A percentile compares a stretch with the other conserved stretches of the same genome.
These are phyloP conservation scores for Pachyrhynchus sulphureomaculatus DNA, from an alignment of 1,140 invertebrate species.

Conservation along the genomic window DNA sequence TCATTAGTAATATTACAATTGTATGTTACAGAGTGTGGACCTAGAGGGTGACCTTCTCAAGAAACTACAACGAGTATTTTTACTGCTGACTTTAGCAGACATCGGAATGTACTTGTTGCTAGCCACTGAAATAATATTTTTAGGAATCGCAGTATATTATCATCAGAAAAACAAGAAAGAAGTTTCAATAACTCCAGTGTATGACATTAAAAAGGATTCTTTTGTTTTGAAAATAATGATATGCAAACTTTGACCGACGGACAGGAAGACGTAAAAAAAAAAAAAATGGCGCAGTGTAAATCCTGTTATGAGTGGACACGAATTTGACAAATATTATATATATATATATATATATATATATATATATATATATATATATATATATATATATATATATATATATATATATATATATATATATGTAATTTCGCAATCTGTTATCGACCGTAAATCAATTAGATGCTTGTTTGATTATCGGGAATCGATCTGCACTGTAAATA, in stretches of 20 bases:
- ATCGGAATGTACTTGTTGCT: not conserved
- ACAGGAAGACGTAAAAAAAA: not conserved
- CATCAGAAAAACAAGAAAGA: conserved; percentile 2
- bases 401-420: not conserved
- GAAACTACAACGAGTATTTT: conserved; percentile 21
- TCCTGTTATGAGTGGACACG: conserved; percentile 29
- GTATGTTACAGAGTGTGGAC: conserved; percentile 20
- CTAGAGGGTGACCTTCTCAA: conserved; percentile 24
- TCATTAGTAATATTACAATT: too few species aligned
- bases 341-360: not conserved
- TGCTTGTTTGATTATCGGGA: too few species aligned
- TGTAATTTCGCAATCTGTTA: too few species aligned
- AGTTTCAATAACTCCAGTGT: not conserved
- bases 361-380: too few species aligned
- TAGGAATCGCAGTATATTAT: not conserved
- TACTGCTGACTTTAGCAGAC: conserved; percentile 5
- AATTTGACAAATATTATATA: conserved; percentile 34
- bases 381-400: not conserved
- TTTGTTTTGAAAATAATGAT: too few species aligned
- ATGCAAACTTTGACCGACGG: too few species aligned
- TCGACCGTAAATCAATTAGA: too few species aligned
- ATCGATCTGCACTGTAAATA: too few species aligned
- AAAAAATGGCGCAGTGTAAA: too few species aligned
- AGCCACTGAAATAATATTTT: not conserved
- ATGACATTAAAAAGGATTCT: too few species aligned